Percentiles rank a stretch among this genome's conserved stretches.
These are phyloP conservation scores for Heliconius hermathena DNA, from an alignment of 1,140 invertebrate species.

Conservation along the genomic window DNA sequence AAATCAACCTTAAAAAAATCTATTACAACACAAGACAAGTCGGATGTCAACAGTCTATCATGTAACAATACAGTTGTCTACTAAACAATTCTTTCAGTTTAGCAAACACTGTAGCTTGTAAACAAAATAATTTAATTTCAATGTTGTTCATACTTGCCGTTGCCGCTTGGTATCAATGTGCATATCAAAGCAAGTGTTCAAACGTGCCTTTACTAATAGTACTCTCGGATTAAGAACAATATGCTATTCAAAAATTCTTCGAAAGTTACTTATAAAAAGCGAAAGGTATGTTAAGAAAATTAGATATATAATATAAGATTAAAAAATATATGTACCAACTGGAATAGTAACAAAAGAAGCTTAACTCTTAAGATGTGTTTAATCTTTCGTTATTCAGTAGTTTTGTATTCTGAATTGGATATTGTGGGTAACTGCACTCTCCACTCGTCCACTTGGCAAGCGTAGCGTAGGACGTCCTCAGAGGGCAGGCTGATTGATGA, in stretches of 20 bases:
- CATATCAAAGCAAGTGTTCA: conserved; percentile 33
- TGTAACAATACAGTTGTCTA: conserved; percentile 3
- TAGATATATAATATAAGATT: too few relatives aligned
- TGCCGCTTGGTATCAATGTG: conserved; percentile 24
- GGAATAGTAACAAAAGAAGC: too few relatives aligned
- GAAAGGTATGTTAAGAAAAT: conserved; percentile 15
- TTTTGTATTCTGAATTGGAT: too few relatives aligned
- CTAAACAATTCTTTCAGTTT: conserved; percentile 10
- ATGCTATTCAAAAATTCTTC: conserved; percentile 31
- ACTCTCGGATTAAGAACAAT: conserved; percentile 26
- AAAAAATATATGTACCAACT: too few relatives aligned
- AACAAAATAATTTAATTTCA: conserved; percentile 10
- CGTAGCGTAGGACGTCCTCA: too few relatives aligned
- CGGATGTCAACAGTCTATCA: neutral
- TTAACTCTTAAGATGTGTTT: too few relatives aligned
- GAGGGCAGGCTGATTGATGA: too few relatives aligned
- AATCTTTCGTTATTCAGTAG: too few relatives aligned
- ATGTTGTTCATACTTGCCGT: neutral
- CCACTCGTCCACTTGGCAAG: too few relatives aligned
- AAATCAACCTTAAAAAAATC: too few relatives aligned
- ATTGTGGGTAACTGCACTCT: too few relatives aligned
- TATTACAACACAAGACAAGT: neutral
- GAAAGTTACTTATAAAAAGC: conserved; percentile 30
- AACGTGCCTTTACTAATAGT: conserved; percentile 25
- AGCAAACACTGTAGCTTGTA: conserved; percentile 15